These are phyloP conservation scores for Bos indicus DNA, from an alignment of 2,113 vertebrate genomes.

Conservation along the genomic window DNA sequence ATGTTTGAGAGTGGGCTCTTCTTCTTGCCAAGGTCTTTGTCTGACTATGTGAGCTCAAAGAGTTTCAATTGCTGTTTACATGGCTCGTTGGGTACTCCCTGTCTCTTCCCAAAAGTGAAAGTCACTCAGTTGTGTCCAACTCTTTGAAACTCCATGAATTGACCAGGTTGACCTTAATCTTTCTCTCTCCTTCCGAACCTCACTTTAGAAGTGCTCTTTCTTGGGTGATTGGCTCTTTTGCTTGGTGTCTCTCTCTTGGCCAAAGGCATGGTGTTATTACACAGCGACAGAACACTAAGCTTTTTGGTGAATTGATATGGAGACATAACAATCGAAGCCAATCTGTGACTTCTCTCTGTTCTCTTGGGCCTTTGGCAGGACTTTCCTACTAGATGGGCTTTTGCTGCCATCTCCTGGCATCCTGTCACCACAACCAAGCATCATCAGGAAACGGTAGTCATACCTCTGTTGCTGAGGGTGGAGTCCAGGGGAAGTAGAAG, in stretches of 20 bases:
- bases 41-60: neutral
- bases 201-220: neutral
- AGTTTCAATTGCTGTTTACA: neutral
- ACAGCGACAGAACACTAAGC: neutral
- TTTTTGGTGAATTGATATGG: neutral
- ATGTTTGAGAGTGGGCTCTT: neutral
- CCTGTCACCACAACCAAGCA: neutral
- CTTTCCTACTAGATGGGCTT: neutral
- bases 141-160: neutral
- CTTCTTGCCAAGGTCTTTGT: neutral
- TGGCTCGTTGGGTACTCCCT: neutral
- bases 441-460: neutral
- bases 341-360: neutral
- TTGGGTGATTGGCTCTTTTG: neutral
- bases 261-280: neutral
- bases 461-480: neutral
- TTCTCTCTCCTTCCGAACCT: neutral
- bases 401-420: conserved; percentile 71
- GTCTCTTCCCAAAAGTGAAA: neutral
- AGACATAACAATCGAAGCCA: neutral
- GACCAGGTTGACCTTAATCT: neutral
- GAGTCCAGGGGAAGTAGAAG: neutral
- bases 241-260: neutral
- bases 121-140: neutral
- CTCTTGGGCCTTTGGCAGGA: neutral